phyloP scores from a whole-genome alignment of 2,113 vertebrate genomes.

The Notiomystis cincta region DNA sequence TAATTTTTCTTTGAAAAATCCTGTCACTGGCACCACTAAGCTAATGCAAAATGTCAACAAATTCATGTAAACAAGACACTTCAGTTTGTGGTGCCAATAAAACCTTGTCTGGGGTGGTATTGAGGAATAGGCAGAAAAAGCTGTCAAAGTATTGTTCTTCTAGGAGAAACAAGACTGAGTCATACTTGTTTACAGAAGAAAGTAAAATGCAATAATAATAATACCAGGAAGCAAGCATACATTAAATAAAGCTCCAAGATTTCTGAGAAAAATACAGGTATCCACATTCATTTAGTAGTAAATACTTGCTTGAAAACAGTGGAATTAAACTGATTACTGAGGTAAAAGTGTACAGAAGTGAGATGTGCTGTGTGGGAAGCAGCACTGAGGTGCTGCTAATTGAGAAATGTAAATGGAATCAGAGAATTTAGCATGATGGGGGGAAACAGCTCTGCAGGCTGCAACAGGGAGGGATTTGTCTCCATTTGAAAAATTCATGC shows the following conservation, averaged over 20 bases:
- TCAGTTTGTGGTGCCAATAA: neutral
- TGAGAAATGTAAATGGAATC: neutral
- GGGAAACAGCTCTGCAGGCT: neutral
- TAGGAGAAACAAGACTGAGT: neutral
- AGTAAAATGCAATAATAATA: neutral
- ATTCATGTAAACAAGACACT: neutral
- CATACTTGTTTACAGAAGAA: neutral
- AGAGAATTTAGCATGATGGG: neutral
- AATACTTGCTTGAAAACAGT: neutral
- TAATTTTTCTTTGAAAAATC: conserved; percentile 17
- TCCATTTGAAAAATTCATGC: neutral
- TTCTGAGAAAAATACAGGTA: neutral
- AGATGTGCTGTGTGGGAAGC: neutral
- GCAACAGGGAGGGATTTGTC: neutral
- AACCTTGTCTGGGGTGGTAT: neutral
- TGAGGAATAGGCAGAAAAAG: neutral
- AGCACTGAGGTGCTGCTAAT: neutral
- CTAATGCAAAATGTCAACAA: neutral
- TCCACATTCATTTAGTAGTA: neutral
- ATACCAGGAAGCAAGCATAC: neutral
- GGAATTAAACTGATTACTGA: neutral
- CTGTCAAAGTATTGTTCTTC: neutral
- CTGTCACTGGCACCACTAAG: neutral
- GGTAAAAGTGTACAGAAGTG: neutral
- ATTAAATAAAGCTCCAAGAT: neutral